Conservation (phyloP, 1,140 invertebrate species). For the Lutraria rhynchaena region DNA sequence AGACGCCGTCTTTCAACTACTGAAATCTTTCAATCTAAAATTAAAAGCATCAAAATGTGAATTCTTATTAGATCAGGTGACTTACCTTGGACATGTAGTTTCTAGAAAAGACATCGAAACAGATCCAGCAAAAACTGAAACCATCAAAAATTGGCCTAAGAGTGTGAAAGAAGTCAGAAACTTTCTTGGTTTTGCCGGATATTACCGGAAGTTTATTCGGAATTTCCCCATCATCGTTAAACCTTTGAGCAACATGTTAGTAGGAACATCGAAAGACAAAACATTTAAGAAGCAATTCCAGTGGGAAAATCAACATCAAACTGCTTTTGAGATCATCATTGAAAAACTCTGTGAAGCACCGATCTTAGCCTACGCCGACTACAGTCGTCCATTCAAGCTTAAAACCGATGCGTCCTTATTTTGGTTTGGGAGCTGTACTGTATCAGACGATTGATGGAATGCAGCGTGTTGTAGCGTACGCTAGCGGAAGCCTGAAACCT, state of each 20-base stretch:
- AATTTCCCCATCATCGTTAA: neutral
- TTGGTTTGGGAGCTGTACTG: neutral
- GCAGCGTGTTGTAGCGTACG: neutral
- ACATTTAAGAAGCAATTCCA: neutral
- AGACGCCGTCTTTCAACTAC: neutral
- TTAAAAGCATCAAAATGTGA: too few species aligned
- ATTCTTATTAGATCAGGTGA: too few species aligned
- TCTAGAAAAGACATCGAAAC: neutral
- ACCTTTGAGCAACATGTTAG: neutral
- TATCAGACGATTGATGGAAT: slow-evolving; percentile 8
- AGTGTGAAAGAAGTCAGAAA: too few species aligned
- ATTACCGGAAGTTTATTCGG: neutral
- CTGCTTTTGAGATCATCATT: neutral
- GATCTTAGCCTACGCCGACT: slow-evolving; percentile 28
- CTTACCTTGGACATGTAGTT: slow-evolving; percentile 3
- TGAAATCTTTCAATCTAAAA: too few species aligned
- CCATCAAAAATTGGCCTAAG: neutral
- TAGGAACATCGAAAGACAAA: neutral
- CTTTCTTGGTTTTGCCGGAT: too few species aligned
- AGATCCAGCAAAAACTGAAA: neutral
- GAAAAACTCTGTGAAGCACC: neutral
- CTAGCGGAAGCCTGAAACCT: neutral
- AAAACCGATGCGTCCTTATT: neutral
- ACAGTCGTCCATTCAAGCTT: neutral
- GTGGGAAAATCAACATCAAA: neutral